phyloP scores from a whole-genome alignment of 2,888 invertebrate species.

The Cybosia mesomella region DNA sequence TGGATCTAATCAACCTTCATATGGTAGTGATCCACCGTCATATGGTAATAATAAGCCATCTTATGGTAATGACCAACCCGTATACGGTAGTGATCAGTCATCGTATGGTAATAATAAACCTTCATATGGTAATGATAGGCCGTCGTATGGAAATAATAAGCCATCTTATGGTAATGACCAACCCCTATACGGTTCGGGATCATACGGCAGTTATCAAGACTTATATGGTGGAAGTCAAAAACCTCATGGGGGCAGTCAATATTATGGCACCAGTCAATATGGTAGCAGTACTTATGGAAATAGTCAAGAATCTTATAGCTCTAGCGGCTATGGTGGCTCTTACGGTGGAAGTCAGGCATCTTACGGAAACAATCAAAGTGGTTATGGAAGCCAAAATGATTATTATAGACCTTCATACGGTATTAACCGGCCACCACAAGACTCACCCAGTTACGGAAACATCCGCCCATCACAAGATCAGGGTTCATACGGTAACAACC shows the following conservation, averaged over 20 bases:
- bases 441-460: not conserved
- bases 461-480: not conserved
- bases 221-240: constrained; percentile 24
- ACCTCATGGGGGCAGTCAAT: constrained; percentile 25
- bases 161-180: constrained; percentile 14
- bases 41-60: constrained; percentile 16
- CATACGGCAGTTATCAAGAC: constrained; percentile 5
- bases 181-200: constrained; percentile 12
- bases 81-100: constrained; percentile 32
- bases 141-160: constrained; percentile 6
- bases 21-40: constrained; percentile 25
- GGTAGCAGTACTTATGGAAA: not conserved
- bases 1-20: constrained; percentile 25
- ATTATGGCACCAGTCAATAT: constrained; percentile 15
- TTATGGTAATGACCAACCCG: constrained; percentile 26
- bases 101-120: constrained; percentile 24
- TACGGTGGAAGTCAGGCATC: constrained; percentile 27
- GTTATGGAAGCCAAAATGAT: constrained; percentile 18
- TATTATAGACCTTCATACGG: constrained; percentile 35
- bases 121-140: constrained; percentile 28
- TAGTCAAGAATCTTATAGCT: constrained; percentile 17
- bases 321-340: constrained; percentile 20
- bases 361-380: constrained; percentile 20
- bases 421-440: not conserved
- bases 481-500: not conserved